Conservation (phyloP, 1,140 invertebrate species). For the Sesamia nonagrioides region DNA sequence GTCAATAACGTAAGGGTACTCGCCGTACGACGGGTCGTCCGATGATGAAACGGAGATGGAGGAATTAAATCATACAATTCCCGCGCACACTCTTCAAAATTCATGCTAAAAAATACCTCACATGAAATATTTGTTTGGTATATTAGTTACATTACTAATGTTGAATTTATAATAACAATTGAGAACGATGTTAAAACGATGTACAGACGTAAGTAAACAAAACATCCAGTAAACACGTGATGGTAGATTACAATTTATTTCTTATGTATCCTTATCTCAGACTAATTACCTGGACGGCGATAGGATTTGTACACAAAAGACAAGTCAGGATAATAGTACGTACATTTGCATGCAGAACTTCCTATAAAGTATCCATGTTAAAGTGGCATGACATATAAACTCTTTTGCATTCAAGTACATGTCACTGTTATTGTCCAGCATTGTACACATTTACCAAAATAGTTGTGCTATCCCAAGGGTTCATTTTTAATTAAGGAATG, state of each 20-base stretch:
- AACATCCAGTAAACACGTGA: no score
- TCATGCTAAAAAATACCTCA: no score
- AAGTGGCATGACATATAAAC: conserved; percentile 77
- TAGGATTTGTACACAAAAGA: conserved; percentile 48
- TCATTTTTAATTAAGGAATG: conserved; percentile 29
- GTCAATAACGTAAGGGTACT: no score
- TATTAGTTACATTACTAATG: no score
- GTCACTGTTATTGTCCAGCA: conserved; percentile 80
- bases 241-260: background rate
- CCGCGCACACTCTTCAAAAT: no score
- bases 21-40: no score
- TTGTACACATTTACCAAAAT: conserved; percentile 66
- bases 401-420: conserved; percentile 82
- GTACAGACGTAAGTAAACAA: no score
- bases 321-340: conserved; percentile 42
- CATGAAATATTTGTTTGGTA: no score
- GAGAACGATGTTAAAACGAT: no score
- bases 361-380: conserved; percentile 76
- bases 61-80: no score
- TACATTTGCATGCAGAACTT: conserved; percentile 64
- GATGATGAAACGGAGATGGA: no score
- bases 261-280: background rate
- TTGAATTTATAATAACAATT: no score
- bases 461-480: conserved; percentile 31
- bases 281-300: conserved; percentile 20